Evolutionary conservation across 2,888 invertebrate species (phyloP), one percentile per base, ranked within the genome.

Genomic region (Stenotaenia linearis): DNA sequence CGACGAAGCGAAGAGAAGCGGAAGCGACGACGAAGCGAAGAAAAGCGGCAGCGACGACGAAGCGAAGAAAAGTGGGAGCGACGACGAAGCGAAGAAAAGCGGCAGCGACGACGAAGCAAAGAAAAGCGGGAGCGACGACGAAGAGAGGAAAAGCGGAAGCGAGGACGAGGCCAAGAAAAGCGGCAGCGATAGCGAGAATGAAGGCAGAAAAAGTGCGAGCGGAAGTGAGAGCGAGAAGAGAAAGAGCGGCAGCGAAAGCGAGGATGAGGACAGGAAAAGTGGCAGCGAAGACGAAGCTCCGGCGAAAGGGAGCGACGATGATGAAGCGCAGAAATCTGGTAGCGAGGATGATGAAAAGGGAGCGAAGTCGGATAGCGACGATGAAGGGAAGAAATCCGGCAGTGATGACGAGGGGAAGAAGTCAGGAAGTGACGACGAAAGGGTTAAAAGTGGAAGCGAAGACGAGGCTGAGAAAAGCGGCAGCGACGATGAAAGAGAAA

Each of bases 401-500:
- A 75, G 56, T 18, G 75, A 75, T 25, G 61, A 45, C 9, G 50
- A 18, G 15, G 79, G 75, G 25, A 75, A 69, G 12, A 45, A 50
- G 12, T 61, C 61, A 30, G 78, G 78, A 30, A 78, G 78, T 12
- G 78, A 74, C 2, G 37, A 23, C 25, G 78, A 61, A 23, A 45
- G 82, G 80, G 82, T 78, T 45, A 82, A 83, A 50, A 84, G 84
- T 37, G 84, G 82, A 18, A 83, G 82, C 81, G 84, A 84, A 25
- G 74, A 78, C n/a, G 82, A 80, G 23, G 84, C 83, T 40, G 76
- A 30, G 35, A 78, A 78, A 15, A 45, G 45, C 35, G 50, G 7
- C 80, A 81, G 77, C 80, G 82, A 74, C 40, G 81, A 28, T 35
- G 79, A 23, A 69, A 78, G 77, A 32, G 32, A 76, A 3, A 78